Percentiles rank a stretch among this genome's conserved stretches.
phyloP scores from a whole-genome alignment of 2,113 vertebrate genomes.

The Rattus rattus region DNA sequence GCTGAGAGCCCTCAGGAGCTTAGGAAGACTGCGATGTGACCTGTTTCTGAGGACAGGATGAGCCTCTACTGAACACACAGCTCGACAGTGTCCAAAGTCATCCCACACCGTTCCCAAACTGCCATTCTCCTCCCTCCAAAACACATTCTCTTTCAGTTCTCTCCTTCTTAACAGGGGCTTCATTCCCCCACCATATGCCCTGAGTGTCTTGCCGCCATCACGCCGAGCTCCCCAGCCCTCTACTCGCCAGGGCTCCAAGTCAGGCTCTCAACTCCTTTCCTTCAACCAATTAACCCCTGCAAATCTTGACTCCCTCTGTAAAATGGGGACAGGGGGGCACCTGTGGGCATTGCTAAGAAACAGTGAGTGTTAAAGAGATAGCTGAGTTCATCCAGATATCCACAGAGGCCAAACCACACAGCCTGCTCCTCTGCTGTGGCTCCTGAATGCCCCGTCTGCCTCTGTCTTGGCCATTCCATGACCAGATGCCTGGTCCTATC shows the following conservation, averaged over 20 bases:
- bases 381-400: neutral
- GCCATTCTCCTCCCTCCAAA: neutral
- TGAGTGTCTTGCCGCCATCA: neutral
- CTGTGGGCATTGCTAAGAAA: neutral
- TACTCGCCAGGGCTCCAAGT: neutral
- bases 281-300: neutral
- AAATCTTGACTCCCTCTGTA: neutral
- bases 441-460: neutral
- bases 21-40: neutral
- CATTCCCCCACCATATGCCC: neutral
- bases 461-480: neutral
- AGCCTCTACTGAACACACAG: neutral
- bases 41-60: neutral
- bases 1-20: neutral
- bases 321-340: neutral
- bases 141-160: too few species aligned
- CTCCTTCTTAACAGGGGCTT: neutral
- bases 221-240: neutral
- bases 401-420: neutral
- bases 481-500: neutral
- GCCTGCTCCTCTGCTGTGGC: rapidly evolving
- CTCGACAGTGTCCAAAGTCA: neutral
- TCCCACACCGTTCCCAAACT: neutral
- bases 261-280: neutral
- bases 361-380: rapidly evolving